Base-by-base conservation (phyloP, 1,140 invertebrate species). In the Lepeophtheirus salmonis region DNA sequence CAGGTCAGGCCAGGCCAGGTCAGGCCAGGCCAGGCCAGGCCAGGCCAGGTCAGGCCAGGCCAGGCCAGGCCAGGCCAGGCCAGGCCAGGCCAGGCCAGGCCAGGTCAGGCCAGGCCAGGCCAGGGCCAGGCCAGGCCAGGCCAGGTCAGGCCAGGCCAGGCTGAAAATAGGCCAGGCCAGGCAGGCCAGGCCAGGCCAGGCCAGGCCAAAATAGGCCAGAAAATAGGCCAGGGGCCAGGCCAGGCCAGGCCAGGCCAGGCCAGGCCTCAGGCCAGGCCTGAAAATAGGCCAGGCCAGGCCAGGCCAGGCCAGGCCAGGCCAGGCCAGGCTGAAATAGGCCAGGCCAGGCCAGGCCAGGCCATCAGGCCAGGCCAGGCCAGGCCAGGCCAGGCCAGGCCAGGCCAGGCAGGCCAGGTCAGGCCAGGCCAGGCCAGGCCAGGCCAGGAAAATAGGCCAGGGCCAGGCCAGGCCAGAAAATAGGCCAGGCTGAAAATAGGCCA, bases 101-200 rank as follows among this genome's bases (percentile, higher is more conserved):
- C 63, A 64, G 64, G 64, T 49, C 61, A 65, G 64, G 64, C 51
- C 64, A 63, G 64, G 63, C 63, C 64, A 66, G 64, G 64, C 63
- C 64, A 66, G 64, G n/a, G 64, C 63, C 63, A 64, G 63, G 63
- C 63, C 63, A 64, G 63, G 63, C 63, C 63, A 64, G 64, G 64
- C 53, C 61, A 65, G 64, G 64, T 41, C 64, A 63, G 64, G 63
- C 63, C 64, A 66, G 64, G 64, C 51, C 64, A 63, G 64, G 63
- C 63, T 64, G 64, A 64, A 64, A 61, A 61, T 64, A 64, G 64
- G 41, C 64, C 62, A 55, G 61, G 41, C 63, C 64, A 63, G 63
- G 58, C 63, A 64, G 63, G 64, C 53, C 61, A 65, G 64, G 64
- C 51, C 64, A 63, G 64, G 63, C 63, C 64, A 66, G 64, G 64